These are phyloP conservation scores for Hydrotaea diabolus DNA, from an alignment of 2,888 invertebrate genomes.

Conservation along the genomic window DNA sequence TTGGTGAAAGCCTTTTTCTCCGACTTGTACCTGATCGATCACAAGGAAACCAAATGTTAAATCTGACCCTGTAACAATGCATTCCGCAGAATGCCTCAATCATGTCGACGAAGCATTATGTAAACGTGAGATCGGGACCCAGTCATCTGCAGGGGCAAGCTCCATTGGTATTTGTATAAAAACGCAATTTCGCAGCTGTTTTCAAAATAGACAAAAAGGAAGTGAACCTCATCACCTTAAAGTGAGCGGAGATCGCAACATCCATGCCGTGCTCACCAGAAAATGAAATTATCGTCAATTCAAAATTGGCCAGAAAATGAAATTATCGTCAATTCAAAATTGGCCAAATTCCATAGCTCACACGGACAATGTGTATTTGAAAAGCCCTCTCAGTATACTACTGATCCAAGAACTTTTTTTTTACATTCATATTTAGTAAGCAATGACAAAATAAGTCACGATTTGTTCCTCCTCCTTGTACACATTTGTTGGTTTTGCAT, in stretches of 20 bases:
- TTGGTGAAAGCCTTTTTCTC: constrained; percentile 99
- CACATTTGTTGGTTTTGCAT: constrained; percentile 56
- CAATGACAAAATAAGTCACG: constrained; percentile 25
- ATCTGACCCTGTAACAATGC: constrained; percentile 55
- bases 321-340: constrained; percentile 5
- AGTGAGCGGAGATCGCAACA: constrained; percentile 86
- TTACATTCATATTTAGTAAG: constrained; percentile 68
- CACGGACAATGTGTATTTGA: constrained; percentile 77
- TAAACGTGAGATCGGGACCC: constrained; percentile 4
- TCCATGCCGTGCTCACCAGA: constrained; percentile 78
- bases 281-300: constrained; percentile 16
- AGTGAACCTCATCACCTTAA: constrained; percentile 84
- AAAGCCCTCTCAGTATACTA: constrained; percentile 84
- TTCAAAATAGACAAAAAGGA: constrained; percentile 74
- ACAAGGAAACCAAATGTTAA: constrained; percentile 62
- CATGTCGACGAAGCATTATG: not conserved
- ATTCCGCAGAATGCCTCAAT: constrained; percentile 1
- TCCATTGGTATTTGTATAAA: constrained; percentile 68
- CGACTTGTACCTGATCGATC: constrained; percentile 94
- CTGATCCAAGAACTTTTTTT: constrained; percentile 85
- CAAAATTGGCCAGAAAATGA: constrained; percentile 67
- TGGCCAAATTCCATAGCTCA: constrained; percentile 74
- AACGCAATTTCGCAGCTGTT: constrained; percentile 72
- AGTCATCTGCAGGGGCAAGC: constrained; percentile 38
- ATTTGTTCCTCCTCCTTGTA: constrained; percentile 37